phyloP scores from a whole-genome alignment of 2,797 vertebrate species.

The Pangasius krempfi region DNA sequence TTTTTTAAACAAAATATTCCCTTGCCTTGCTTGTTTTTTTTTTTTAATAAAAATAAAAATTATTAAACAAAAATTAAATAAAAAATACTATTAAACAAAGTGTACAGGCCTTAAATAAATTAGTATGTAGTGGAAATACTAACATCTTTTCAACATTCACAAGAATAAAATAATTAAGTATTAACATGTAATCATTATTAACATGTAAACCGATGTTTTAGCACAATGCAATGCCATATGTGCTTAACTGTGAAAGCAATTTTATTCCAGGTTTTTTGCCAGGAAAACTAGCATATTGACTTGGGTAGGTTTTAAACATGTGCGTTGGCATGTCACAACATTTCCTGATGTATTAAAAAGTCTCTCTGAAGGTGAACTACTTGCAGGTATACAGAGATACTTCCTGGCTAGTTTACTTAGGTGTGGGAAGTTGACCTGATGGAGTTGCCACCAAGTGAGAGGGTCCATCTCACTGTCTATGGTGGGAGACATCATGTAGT shows the following conservation, averaged over 20 bases:
- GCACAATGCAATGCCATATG: background rate
- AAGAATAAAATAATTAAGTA: too few species aligned
- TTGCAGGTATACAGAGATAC: background rate
- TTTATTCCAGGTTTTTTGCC: background rate
- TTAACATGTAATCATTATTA: too few species aligned
- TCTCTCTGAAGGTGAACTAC: background rate
- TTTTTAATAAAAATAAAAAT: too few species aligned
- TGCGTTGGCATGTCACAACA: background rate
- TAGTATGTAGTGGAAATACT: too few species aligned
- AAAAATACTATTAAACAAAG: too few species aligned
- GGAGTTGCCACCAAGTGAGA: background rate
- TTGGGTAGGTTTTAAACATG: background rate
- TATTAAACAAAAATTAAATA: too few species aligned
- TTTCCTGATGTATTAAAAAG: background rate
- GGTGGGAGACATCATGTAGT: too few species aligned
- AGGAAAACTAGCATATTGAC: background rate
- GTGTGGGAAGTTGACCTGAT: background rate
- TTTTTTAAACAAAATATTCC: too few species aligned
- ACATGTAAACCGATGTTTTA: too few species aligned
- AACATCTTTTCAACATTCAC: too few species aligned
- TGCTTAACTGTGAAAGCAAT: background rate
- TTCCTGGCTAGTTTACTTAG: background rate
- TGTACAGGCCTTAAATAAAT: too few species aligned
- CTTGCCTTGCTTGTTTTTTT: too few species aligned
- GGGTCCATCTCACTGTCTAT: background rate